Evolutionary conservation across 2,888 invertebrate species (phyloP), one percentile per base, ranked within the genome.

Genomic region (Lycia hirtaria): DNA sequence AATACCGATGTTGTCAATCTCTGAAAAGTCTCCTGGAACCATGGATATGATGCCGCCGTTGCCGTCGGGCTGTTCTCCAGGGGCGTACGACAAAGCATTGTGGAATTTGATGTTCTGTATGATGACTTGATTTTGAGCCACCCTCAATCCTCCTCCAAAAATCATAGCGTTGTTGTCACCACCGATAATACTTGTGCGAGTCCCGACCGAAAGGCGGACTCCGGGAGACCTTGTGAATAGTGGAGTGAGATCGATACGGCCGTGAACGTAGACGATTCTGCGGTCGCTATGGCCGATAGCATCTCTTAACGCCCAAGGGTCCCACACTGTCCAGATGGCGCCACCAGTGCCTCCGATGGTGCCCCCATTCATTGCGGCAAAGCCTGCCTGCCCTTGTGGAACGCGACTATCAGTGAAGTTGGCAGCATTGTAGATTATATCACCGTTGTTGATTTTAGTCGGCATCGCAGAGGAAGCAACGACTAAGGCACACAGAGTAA

Each of bases 41-140:
- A 49, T 48, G 14, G 35, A 38, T 12, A 50, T 22, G 35, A 65
- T 65, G 26, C 62, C 60, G 17, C 64, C 64, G 24, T 37, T 56
- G 7, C 64, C 64, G 19, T 62, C 35, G 24, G 64, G 64, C n/a
- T 17, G 57, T 20, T 65, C 64, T 7, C 57, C 57, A 6, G 55
- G 57, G 5, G 49, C 62, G 40, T 57, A 65, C 4, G 56, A 57
- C 0, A 65, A 1, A 12, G 55, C 47, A 20, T 65, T 65, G 19
- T 14, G 33, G 12, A 65, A 60, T n/a, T 44, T 65, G 4, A 65
- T 40, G 44, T 65, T 51, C 10, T 44, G 44, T 28, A 65, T 51
- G 28, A 62, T 62, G 47, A 62, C 38, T 0, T 64, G 52, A 2
- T 5, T n/a, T 12, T 24, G 6, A 1, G 1, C 3, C n/a, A 61